Percentiles rank a stretch among this genome's conserved stretches.
Evolutionary conservation across 2,113 vertebrate species (phyloP).

Genomic region (Anseranas semipalmata): DNA sequence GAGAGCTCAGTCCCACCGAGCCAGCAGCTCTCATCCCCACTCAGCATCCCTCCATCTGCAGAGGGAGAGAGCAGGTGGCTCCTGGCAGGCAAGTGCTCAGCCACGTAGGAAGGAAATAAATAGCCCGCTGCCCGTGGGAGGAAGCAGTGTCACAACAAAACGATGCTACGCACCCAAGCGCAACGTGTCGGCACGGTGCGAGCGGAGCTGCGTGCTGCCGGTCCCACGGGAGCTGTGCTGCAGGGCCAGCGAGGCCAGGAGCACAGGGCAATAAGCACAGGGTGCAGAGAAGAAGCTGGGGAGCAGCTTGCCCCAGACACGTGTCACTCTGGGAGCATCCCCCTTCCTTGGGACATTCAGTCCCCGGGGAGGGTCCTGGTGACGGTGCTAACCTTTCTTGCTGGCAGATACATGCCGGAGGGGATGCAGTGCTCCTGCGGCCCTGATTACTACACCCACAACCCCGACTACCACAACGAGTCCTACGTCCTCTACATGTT

Average conservation of each 20-base stretch:
- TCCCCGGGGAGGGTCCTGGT: not conserved
- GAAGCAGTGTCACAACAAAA: not conserved
- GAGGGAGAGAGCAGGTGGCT: not conserved
- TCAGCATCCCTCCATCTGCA: rapidly evolving
- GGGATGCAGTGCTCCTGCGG: slow-evolving; percentile 83
- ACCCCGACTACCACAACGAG: slow-evolving; percentile 80
- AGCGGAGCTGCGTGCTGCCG: not conserved
- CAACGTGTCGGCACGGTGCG: rapidly evolving
- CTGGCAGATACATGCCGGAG: slow-evolving; percentile 79
- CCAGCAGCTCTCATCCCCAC: rapidly evolving
- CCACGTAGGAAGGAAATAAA: not conserved
- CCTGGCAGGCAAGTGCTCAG: not conserved
- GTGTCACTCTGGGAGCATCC: not conserved
- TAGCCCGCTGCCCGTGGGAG: rapidly evolving
- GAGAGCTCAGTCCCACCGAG: not conserved
- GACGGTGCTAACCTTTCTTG: not conserved
- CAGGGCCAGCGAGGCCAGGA: rapidly evolving
- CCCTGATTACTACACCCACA: slow-evolving; percentile 82
- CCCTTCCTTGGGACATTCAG: rapidly evolving
- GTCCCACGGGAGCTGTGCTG: not conserved
- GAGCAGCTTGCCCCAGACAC: not conserved
- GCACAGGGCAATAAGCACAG: rapidly evolving
- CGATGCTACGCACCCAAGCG: rapidly evolving
- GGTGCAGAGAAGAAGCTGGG: not conserved
- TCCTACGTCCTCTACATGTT: slow-evolving; percentile 83